Evolutionary conservation across 2,113 vertebrate species (phyloP).

Genomic region (Thryonomys swinderianus): DNA sequence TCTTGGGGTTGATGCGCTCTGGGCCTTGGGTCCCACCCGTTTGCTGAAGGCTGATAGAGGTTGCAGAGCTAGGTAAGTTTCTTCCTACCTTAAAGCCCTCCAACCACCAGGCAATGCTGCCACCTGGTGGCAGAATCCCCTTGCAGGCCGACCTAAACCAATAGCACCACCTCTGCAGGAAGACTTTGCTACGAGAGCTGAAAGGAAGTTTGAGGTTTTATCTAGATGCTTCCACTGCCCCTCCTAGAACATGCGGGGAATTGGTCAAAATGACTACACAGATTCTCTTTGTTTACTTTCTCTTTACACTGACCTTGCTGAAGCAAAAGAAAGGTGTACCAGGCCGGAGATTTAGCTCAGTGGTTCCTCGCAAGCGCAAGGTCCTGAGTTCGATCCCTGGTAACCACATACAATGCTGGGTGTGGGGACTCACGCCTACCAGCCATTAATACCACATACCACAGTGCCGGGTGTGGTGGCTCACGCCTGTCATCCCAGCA

Average conservation of each 20-base stretch:
- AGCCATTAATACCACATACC: too few species aligned
- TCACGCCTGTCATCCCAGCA: too few species aligned
- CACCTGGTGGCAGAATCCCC: not conserved
- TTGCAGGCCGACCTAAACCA: accelerated
- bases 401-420: too few species aligned
- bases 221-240: not conserved
- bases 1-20: not conserved
- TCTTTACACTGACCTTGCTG: not conserved
- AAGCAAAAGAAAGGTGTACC: not conserved
- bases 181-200: not conserved
- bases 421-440: too few species aligned
- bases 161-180: not conserved
- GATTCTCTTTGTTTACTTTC: not conserved
- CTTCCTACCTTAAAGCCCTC: not conserved
- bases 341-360: too few species aligned
- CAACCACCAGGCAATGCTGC: not conserved
- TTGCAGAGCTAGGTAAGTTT: not conserved
- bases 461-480: too few species aligned
- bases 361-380: too few species aligned
- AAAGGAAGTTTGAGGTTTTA: not conserved
- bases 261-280: accelerated
- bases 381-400: too few species aligned
- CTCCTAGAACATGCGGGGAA: not conserved
- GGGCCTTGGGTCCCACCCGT: not conserved
- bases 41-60: not conserved